Percentiles rank a stretch among this genome's conserved stretches.
These are phyloP conservation scores for Carassius gibelio DNA, from an alignment of 2,113 vertebrate genomes.

Conservation along the genomic window DNA sequence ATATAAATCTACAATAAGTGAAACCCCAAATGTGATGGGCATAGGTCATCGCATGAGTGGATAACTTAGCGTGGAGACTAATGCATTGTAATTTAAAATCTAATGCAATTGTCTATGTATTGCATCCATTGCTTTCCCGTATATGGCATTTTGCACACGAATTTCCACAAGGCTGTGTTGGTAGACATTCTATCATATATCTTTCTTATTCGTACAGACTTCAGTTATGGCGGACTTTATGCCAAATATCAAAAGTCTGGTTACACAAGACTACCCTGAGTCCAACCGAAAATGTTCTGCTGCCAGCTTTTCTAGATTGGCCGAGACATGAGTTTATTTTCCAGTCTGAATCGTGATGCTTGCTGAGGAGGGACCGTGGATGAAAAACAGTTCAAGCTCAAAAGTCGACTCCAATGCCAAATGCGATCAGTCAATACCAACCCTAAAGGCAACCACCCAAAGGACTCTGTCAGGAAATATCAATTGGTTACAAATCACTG, in stretches of 20 bases:
- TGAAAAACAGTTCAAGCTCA: slow-evolving; percentile 16
- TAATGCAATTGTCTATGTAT: too few relatives aligned
- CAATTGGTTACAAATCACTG: slow-evolving; percentile 32
- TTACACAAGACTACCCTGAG: background rate
- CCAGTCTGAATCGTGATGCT: background rate
- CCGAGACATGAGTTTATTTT: slow-evolving; percentile 21
- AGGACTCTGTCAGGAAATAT: slow-evolving; percentile 37
- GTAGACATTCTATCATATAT: background rate
- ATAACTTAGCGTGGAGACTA: too few relatives aligned
- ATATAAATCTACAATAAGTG: too few relatives aligned
- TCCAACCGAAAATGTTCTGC: slow-evolving; percentile 13
- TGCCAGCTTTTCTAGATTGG: background rate
- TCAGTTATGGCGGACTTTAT: background rate
- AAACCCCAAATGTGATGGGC: too few relatives aligned
- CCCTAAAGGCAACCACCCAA: slow-evolving; percentile 34
- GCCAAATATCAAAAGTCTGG: background rate
- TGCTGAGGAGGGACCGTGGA: background rate
- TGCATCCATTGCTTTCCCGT: too few relatives aligned
- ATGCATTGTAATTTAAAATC: too few relatives aligned
- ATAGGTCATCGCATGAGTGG: too few relatives aligned
- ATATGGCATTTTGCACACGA: too few relatives aligned
- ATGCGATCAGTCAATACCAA: slow-evolving; percentile 32
- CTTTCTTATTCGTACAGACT: background rate
- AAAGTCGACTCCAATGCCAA: slow-evolving; percentile 26
- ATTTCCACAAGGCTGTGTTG: background rate